These are phyloP conservation scores for Orchesellides sinensis DNA, from an alignment of 2,888 invertebrate species.

Conservation along the genomic window DNA sequence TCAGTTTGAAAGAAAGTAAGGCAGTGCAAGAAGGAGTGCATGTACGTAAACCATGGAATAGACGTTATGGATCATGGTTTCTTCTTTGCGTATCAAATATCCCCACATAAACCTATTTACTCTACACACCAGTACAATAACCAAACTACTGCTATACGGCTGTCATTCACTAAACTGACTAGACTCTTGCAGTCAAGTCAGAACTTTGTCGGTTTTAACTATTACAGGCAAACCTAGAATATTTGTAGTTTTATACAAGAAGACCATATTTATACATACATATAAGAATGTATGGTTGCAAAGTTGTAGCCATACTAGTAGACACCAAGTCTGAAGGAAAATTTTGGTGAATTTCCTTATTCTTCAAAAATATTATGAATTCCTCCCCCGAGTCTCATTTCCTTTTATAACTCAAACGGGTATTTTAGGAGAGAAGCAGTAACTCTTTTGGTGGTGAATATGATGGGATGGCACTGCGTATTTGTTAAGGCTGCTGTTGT, in stretches of 20 bases:
- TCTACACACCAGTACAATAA: neutral
- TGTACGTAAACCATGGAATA: neutral
- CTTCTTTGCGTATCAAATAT: neutral
- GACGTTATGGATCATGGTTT: constrained; percentile 10
- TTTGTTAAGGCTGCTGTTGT: neutral
- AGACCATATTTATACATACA: neutral
- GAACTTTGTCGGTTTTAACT: constrained; percentile 14
- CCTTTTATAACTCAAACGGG: constrained; percentile 63
- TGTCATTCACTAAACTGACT: constrained; percentile 20
- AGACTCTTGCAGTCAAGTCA: constrained; percentile 39
- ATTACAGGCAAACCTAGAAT: no score
- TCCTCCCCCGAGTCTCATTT: constrained; percentile 67
- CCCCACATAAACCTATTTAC: neutral
- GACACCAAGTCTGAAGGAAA: constrained; percentile 25
- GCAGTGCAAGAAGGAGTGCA: neutral
- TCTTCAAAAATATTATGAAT: constrained; percentile 65
- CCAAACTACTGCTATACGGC: neutral
- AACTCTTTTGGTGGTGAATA: constrained; percentile 34
- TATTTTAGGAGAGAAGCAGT: constrained; percentile 42
- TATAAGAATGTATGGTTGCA: neutral
- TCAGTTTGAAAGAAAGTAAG: neutral
- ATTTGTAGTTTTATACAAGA: no score
- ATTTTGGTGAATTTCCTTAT: constrained; percentile 49
- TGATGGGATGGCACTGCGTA: constrained; percentile 30
- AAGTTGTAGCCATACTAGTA: neutral